Evolutionary conservation across 2,113 vertebrate genomes (phyloP).

Genomic region (Crotalus viridis): DNA sequence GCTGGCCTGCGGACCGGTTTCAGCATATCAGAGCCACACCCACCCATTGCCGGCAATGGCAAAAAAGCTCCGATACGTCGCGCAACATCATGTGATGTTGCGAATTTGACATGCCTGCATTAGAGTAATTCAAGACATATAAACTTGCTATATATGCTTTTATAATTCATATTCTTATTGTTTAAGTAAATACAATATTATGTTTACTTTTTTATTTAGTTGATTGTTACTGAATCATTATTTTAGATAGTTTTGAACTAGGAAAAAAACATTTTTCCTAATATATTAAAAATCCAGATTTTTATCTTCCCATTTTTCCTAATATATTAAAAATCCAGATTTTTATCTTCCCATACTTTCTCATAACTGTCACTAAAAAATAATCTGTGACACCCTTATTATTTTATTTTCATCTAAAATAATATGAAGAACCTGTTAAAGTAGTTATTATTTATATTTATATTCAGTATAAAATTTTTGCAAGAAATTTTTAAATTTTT

Average conservation of each 20-base stretch:
- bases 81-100: too few species aligned
- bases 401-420: background rate
- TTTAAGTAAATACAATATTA: conserved; percentile 39
- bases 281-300: conserved; percentile 18
- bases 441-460: too few species aligned
- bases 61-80: too few species aligned
- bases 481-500: background rate
- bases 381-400: background rate
- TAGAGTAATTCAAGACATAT: conserved; percentile 32
- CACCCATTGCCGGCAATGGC: too few species aligned
- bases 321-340: conserved; percentile 23
- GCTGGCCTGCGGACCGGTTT: too few species aligned
- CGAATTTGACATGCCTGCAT: too few species aligned
- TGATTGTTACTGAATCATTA: conserved; percentile 58
- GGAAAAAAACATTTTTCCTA: conserved; percentile 59
- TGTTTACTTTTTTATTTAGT: conserved; percentile 54
- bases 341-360: conserved; percentile 51
- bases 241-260: conserved; percentile 59
- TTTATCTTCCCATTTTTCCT: conserved; percentile 47
- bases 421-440: too few species aligned
- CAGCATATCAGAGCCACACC: too few species aligned
- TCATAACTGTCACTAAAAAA: background rate
- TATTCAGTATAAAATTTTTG: background rate
- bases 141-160: conserved; percentile 17
- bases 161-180: conserved; percentile 42